Conservation (phyloP, 2,113 vertebrate genomes). For the Mirounga angustirostris region DNA sequence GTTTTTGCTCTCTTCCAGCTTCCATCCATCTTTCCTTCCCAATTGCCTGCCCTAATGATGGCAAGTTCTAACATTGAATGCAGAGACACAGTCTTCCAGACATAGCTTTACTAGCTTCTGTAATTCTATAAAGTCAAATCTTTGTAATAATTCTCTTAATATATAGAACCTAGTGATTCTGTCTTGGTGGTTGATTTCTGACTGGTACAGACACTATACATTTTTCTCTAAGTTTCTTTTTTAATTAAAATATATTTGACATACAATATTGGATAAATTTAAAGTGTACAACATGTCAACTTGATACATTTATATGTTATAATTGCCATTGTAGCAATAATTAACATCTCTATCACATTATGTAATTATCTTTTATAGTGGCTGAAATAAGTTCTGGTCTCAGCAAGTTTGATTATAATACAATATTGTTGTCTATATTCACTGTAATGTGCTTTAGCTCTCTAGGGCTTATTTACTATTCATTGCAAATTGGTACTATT, state of each 20-base stretch:
- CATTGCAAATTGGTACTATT: background rate
- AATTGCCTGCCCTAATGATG: accelerated
- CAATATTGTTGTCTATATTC: background rate
- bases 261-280: background rate
- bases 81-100: background rate
- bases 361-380: background rate
- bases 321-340: background rate
- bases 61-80: background rate
- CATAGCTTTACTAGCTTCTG: background rate
- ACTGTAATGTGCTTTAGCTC: background rate
- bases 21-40: background rate
- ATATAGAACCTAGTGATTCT: background rate
- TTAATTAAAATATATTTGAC: background rate
- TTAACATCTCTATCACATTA: background rate
- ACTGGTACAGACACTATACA: background rate
- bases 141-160: background rate
- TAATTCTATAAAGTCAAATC: background rate
- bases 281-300: background rate
- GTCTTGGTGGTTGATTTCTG: background rate
- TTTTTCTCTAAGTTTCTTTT: background rate
- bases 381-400: background rate
- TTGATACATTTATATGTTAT: background rate
- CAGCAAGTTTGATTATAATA: background rate
- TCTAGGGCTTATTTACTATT: background rate
- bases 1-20: background rate